Base-by-base conservation (phyloP, 2,888 invertebrate species). In the Caenorhabditis macrosperma region DNA sequence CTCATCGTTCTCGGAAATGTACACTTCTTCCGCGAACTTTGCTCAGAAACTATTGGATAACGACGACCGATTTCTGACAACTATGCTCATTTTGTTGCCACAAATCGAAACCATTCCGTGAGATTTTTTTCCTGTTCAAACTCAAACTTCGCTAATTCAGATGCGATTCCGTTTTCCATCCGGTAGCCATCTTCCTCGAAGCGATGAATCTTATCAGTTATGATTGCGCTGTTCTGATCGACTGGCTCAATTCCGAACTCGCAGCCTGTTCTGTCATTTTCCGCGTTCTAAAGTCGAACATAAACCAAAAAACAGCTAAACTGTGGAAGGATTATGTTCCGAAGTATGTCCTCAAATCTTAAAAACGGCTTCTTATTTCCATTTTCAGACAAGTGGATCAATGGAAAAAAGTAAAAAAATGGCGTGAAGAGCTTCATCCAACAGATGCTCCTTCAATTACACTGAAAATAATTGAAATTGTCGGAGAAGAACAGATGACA, bases 171-270 rank as follows among this genome's bases (percentile, higher is more conserved):
- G 38, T 66, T 1, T 75, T 79, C 66, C 38, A 75, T 41, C 68
- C 69, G 0, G 50, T 55, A 0, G 30, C 57, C 5, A 24, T 79
- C 0, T 69, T 75, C n/a, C 54, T 79, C 10, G 64, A 63, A 44
- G 55, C 66, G 1, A 69, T 79, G 63, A 9, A 54, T 50, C 38
- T 66, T 1, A 66, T 79, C 28, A 46, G 41, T n/a, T 76, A 68
- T 22, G 76, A 80, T 20, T 60, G 55, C 33, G 54, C 59, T 20
- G 61, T 76, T 12, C 41, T 80, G 7, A 61, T 80, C 20, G 80
- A 80, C 24, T 80, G 80, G 80, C 55, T 80, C 12, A 76, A 46
- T n/a, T 76, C 76, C 4, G 80, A 80, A 46, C 28, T 80, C 2
- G 64, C 69, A 10, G 54, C 80, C 5, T 59, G 52, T 41, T 80